Percentiles rank a stretch among this genome's conserved stretches.
phyloP scores from a whole-genome alignment of 2,113 vertebrate genomes.

The Tupaia chinensis region DNA sequence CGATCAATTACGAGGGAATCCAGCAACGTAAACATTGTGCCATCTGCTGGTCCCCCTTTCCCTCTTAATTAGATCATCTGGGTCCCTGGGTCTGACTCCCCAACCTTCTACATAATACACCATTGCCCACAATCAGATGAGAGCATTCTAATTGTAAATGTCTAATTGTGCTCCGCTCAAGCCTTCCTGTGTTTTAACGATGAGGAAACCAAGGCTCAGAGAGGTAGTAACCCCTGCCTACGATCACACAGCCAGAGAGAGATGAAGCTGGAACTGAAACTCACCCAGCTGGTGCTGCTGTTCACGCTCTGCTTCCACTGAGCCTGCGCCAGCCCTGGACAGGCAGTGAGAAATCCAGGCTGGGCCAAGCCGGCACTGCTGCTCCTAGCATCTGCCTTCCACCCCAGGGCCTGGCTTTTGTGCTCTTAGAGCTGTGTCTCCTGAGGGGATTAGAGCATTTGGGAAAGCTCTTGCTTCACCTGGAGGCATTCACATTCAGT shows the following conservation, averaged over 20 bases:
- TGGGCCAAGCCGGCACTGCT: neutral
- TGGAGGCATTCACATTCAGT: constrained; percentile 66
- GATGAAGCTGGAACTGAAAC: neutral
- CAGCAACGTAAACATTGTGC: too few species aligned
- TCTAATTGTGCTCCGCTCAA: neutral
- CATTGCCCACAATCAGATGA: neutral
- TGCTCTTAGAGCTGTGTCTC: neutral
- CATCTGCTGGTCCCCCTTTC: too few species aligned
- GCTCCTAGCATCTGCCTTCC: neutral
- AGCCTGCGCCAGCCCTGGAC: neutral
- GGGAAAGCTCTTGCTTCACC: constrained; percentile 62
- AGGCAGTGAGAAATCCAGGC: neutral
- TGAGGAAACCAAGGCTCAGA: neutral
- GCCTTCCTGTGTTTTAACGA: neutral
- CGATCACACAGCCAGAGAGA: neutral
- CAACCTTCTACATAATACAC: neutral
- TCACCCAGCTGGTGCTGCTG: neutral
- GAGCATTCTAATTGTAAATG: neutral
- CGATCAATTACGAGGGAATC: too few species aligned
- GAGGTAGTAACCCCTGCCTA: neutral
- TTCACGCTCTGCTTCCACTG: neutral
- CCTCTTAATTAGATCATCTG: neutral
- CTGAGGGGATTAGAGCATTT: neutral
- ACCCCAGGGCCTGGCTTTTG: neutral
- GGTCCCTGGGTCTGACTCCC: neutral